Evolutionary conservation across 2,797 vertebrate genomes (phyloP), one percentile per base, ranked within the genome.

Genomic region (Ciconia nigra): DNA sequence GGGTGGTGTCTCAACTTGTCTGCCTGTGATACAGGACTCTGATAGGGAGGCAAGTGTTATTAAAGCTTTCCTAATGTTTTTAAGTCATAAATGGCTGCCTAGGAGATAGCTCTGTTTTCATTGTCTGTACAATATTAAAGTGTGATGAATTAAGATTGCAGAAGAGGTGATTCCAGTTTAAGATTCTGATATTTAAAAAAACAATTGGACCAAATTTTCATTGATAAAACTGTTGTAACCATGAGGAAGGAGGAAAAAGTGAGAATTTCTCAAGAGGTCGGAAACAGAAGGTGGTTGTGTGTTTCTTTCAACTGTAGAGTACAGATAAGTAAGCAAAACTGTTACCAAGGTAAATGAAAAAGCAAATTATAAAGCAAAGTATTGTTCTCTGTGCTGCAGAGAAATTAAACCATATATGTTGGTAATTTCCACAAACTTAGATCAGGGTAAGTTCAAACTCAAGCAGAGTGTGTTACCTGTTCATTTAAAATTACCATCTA

Each of bases 51-150:
- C 59, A 90, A 57, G 88, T 3, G 1, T 84, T 95, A 93, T 90
- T 95, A 95, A 94, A 93, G 58, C 81, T 96, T 96, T 96, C 90
- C 83, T 94, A 93, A 92, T 90, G 81, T 87, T 89, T 95, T 87
- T n/a, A 92, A 91, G 73, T 87, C 51, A 35, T 93, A 90, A 94
- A 67, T 89, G 66, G 55, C 91, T 95, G 86, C 89, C 67, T 94
- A 74, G 67, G 81, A 89, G 83, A 83, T 69, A 70, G 33, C 41
- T 89, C 51, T 63, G 77, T 92, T 90, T 94, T 90, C 47, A 49
- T 84, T 1, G 0, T 88, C 65, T 84, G n/a, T 69, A 11, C 39
- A 62, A 2, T 69, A 58, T 73, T 84, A 17, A 93, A 72, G 70
- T 72, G 46, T 76, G 47, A 61, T 77, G 52, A 81, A 89, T 84